Conservation (phyloP, 2,888 invertebrate genomes). For the Mesoligia furuncula region DNA sequence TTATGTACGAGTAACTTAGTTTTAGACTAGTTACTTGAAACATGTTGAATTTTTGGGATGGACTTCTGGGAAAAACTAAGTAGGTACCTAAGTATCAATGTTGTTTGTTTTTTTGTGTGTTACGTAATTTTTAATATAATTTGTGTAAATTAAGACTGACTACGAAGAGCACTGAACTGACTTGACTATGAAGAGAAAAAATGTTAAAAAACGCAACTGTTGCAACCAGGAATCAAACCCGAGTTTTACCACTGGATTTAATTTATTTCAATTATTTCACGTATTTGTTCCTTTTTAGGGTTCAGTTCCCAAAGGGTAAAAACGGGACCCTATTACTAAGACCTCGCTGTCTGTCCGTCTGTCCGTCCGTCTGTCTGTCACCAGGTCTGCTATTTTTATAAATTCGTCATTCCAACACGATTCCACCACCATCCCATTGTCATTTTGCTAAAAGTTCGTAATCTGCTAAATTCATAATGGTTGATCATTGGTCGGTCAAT, state of each 20-base stretch:
- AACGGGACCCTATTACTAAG: too few relatives aligned
- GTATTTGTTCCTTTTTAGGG: neutral
- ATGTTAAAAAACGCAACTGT: neutral
- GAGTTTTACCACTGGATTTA: neutral
- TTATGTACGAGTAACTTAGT: neutral
- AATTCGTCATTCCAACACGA: too few relatives aligned
- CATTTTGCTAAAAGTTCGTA: too few relatives aligned
- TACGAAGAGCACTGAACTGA: too few relatives aligned
- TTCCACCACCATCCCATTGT: too few relatives aligned
- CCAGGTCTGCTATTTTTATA: too few relatives aligned
- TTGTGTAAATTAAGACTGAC: neutral
- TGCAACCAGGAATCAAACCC: neutral
- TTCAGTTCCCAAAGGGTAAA: too few relatives aligned
- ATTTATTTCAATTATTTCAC: neutral
- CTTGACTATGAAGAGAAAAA: neutral
- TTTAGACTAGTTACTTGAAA: neutral
- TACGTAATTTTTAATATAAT: neutral
- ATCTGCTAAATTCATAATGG: too few relatives aligned
- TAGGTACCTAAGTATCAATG: neutral
- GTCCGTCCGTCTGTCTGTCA: too few relatives aligned
- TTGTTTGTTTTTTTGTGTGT: neutral
- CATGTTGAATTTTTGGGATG: neutral
- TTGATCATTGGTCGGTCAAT: too few relatives aligned
- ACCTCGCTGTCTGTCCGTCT: too few relatives aligned
- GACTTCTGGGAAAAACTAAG: neutral